Base-by-base conservation (phyloP, 2,888 invertebrate species). In the Conus canariensis region DNA sequence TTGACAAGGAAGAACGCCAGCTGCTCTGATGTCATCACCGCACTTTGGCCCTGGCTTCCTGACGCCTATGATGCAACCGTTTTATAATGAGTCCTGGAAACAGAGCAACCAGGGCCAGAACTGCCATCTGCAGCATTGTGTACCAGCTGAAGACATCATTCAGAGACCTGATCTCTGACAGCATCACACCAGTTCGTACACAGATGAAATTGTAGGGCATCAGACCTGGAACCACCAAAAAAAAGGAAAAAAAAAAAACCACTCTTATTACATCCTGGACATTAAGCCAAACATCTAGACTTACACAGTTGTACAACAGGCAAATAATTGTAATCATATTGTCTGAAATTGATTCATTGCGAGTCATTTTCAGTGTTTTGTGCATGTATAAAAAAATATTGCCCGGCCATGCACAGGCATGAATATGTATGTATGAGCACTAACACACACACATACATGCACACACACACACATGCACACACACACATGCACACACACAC, bases 161-260 rank as follows among this genome's bases (percentile, higher is more conserved):
- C 88, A 97, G 90, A 3, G 97, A 97, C 89, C 94, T 94, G 77
- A 97, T 94, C 88, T 97, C 96, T 1, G 97, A 96, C 82, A 97
- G 94, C 93, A 97, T 96, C 90, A 96, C 96, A 5, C 97, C 97
- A 3, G 97, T 97, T 94, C 97, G 97, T 2, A 97, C 97, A 93
- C 97, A 97, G 90, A 97, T 96, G 94, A 97, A 97, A 94, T 97
- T 97, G 96, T 97, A 97, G 2, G 97, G 97, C 95, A 97, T 97
- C 92, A 97, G 94, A 92, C 97, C 97, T 97, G 95, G 25, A 95
- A 94, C 10, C 10, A 64, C 30, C 88, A 67, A 77, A 88, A 45
- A 22, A 91, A 85, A 87, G 1, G 56, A 0, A 58, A 1, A 85
- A 1, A 64, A 16, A 64, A 64, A 14, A 64, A 0, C 64, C 16